Evolutionary conservation across 2,113 vertebrate genomes (phyloP), one percentile per base, ranked within the genome.

Genomic region (Notarius lentiginosus): DNA sequence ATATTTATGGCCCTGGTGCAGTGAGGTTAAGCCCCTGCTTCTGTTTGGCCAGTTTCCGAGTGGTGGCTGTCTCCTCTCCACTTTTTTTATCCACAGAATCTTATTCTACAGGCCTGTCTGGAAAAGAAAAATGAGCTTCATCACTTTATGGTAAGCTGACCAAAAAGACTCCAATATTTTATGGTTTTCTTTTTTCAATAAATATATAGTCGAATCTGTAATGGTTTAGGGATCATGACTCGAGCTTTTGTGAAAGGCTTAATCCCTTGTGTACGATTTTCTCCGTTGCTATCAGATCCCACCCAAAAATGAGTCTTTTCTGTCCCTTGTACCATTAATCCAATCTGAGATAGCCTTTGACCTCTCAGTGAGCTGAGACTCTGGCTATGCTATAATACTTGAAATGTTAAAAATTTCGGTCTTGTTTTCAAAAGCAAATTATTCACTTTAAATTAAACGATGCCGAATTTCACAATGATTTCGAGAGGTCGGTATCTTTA

Each of bases 261-360:
- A 84, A 73, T 87, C 82, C 77, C 47, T 90, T 88, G 86, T 91
- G 92, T 93, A 80, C 27, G 85, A 85, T 89, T 83, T 60, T 14
- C 0, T 55, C 73, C 27, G 66, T 80, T 79, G 73, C 65, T 75
- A 89, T 93, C 90, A 92, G 92, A 90, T 63, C 1, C 89, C 89
- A 88, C 90, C 88, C 90, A 86, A 89, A 90, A 85, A 86, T 90
- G 86, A 84, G 90, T 92, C 91, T 93, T 93, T 93, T 91, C 90
- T 84, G 89, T 70, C n/a, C 68, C 34, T 87, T 89, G 91, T 88
- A 93, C 93, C 93, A 92, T 93, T 91, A 93, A 87, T 90, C 89
- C 92, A 92, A 93, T 93, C 92, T 92, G 90, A 91, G 82, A 47
- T 92, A 91, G 88, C 92, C 93, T 94, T 88, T 93, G 91, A 93